phyloP scores from a whole-genome alignment of 2,113 vertebrate genomes.

The Syngnathoides biaculeatus region DNA sequence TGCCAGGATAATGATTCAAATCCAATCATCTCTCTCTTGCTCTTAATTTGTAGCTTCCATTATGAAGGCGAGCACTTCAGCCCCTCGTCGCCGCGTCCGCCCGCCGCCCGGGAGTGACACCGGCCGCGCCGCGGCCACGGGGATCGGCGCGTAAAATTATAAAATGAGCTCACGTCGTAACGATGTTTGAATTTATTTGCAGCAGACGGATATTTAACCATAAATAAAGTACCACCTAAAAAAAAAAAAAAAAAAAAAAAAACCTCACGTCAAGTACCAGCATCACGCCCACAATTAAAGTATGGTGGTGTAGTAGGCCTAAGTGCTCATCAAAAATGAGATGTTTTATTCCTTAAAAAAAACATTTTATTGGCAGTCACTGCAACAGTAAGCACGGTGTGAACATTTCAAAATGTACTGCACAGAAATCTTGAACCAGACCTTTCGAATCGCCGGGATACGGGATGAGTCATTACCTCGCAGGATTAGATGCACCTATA shows the following conservation, averaged over 20 bases:
- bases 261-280: too few relatives aligned
- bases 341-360: background rate
- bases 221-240: too few relatives aligned
- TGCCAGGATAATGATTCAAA: conserved; percentile 75
- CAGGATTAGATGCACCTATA: conserved; percentile 44
- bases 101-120: conserved; percentile 63
- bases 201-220: conserved; percentile 24
- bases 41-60: conserved; percentile 73
- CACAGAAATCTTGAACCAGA: background rate
- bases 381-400: too few relatives aligned
- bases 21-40: conserved; percentile 72
- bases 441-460: background rate
- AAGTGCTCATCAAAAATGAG: background rate
- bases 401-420: background rate
- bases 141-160: conserved; percentile 41
- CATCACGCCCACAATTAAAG: too few relatives aligned
- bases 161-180: conserved; percentile 27
- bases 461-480: conserved; percentile 46
- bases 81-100: conserved; percentile 39
- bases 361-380: too few relatives aligned
- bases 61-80: conserved; percentile 59
- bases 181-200: conserved; percentile 18
- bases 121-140: conserved; percentile 22
- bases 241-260: too few relatives aligned
- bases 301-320: too few relatives aligned